These are phyloP conservation scores for Brachypodius melanocephalos DNA, from an alignment of 2,113 vertebrate genomes.

Conservation along the genomic window DNA sequence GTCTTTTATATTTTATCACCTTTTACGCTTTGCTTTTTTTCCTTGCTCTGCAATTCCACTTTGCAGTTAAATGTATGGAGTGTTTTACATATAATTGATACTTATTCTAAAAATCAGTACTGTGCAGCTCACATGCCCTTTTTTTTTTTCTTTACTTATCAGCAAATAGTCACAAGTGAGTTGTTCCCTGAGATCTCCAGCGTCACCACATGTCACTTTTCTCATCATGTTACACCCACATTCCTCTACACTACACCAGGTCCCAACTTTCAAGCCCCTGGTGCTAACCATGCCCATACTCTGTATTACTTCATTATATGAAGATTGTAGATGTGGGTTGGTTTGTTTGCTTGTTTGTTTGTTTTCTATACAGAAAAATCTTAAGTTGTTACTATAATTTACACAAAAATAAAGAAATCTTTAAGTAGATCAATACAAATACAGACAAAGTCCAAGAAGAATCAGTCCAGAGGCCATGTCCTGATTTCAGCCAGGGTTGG, in stretches of 20 bases:
- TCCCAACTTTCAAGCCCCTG: not conserved
- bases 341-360: no score
- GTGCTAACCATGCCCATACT: accelerated
- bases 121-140: not conserved
- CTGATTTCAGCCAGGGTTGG: not conserved
- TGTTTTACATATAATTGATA: not conserved
- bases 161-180: not conserved
- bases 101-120: not conserved
- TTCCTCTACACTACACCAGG: not conserved
- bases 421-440: not conserved
- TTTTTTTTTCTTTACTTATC: not conserved
- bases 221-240: not conserved
- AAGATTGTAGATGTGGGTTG: not conserved
- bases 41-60: not conserved
- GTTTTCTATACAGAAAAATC: not conserved
- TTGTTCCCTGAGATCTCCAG: not conserved
- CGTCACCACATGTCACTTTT: accelerated
- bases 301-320: not conserved
- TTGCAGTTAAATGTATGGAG: not conserved
- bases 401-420: not conserved
- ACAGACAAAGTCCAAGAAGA: not conserved
- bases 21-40: not conserved
- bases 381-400: not conserved
- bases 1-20: not conserved
- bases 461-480: not conserved